Evolutionary conservation across 2,888 invertebrate species (phyloP).

Genomic region (Cephus runcator): DNA sequence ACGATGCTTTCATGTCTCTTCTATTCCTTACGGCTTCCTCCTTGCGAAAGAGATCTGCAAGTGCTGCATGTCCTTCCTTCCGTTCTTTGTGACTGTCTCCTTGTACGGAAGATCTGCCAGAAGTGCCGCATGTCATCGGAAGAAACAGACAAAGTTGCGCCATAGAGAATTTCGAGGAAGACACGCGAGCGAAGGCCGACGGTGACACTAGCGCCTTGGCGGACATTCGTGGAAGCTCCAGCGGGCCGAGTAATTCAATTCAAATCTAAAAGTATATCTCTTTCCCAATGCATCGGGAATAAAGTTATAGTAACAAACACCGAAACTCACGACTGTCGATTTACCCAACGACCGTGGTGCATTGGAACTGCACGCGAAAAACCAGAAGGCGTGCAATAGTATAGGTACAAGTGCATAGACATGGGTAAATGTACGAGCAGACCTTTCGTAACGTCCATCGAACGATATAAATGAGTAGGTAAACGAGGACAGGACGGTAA

Average conservation of each 20-base stretch:
- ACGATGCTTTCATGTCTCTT: too few relatives aligned
- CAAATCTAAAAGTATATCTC: neutral
- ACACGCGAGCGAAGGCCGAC: neutral
- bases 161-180: neutral
- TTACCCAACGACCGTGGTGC: neutral
- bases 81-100: too few relatives aligned
- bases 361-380: neutral
- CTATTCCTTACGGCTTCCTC: too few relatives aligned
- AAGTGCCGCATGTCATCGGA: neutral
- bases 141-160: neutral
- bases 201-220: neutral
- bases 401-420: neutral
- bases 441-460: neutral
- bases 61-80: too few relatives aligned
- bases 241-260: neutral
- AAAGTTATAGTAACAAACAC: neutral
- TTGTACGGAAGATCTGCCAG: too few relatives aligned
- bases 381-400: neutral
- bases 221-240: neutral
- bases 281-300: neutral
- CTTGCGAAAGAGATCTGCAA: too few relatives aligned
- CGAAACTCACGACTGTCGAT: neutral
- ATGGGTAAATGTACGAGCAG: neutral
- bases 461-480: neutral
- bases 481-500: neutral